Evolutionary conservation across 2,797 vertebrate species (phyloP).

Genomic region (Gouania willdenowi): DNA sequence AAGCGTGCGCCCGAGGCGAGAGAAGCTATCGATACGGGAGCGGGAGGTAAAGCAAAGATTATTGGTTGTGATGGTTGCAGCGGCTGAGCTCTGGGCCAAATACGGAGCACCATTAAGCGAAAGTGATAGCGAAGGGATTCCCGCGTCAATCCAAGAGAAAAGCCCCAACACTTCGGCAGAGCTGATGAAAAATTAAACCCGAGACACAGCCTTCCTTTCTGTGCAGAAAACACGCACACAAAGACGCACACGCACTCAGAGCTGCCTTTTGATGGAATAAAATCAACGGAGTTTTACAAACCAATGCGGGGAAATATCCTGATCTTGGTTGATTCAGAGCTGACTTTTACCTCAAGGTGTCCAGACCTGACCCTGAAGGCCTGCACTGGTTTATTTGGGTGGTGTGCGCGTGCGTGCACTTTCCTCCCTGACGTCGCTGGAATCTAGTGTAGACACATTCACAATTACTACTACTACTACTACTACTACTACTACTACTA

Average conservation of each 20-base stretch:
- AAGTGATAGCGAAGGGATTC: constrained; percentile 90
- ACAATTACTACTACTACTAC: too few species aligned
- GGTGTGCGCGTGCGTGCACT: too few species aligned
- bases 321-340: too few species aligned
- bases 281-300: too few species aligned
- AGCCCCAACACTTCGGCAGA: constrained; percentile 86
- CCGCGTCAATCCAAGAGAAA: constrained; percentile 83
- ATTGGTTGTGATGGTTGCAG: constrained; percentile 99
- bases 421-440: too few species aligned
- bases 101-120: constrained; percentile 92
- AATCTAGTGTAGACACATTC: too few species aligned
- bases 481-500: too few species aligned
- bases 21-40: constrained; percentile 99
- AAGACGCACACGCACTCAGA: too few species aligned
- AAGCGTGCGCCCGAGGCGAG: constrained; percentile 93
- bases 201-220: constrained; percentile 58
- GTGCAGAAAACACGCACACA: constrained; percentile 49
- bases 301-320: too few species aligned
- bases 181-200: constrained; percentile 77
- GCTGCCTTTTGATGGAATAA: constrained; percentile 30
- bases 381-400: too few species aligned
- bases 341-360: too few species aligned
- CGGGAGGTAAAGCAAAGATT: constrained; percentile 98
- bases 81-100: constrained; percentile 93
- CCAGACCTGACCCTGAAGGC: too few species aligned